phyloP scores from a whole-genome alignment of 2,797 vertebrate genomes.

The Taeniopygia guttata region DNA sequence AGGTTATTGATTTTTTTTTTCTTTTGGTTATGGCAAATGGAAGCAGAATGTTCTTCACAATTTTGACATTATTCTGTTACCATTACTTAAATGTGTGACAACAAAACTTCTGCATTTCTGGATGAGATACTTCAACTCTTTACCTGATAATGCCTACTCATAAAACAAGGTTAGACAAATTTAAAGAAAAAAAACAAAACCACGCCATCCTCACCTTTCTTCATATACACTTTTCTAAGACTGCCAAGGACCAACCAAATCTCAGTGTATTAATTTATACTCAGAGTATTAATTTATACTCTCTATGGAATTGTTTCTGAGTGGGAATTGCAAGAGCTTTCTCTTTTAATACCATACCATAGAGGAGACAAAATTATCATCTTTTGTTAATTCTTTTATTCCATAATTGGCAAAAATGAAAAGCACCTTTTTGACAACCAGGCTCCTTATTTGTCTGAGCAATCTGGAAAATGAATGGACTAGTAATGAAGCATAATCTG shows the following conservation, averaged over 20 bases:
- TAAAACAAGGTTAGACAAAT: not conserved
- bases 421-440: not conserved
- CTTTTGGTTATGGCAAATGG: not conserved
- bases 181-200: not conserved
- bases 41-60: not conserved
- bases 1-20: not conserved
- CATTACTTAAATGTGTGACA: not conserved
- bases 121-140: not conserved
- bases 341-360: not conserved
- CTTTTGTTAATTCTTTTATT: conserved; percentile 1
- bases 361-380: not conserved
- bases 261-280: not conserved
- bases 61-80: not conserved
- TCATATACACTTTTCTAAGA: not conserved
- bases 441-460: not conserved
- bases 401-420: not conserved
- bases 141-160: not conserved
- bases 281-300: not conserved
- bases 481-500: conserved; percentile 57
- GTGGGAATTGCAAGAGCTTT: not conserved
- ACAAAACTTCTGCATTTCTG: not conserved
- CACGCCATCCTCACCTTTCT: not conserved
- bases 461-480: conserved; percentile 39
- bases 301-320: not conserved
- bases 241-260: not conserved